Percentiles rank a stretch among this genome's conserved stretches.
Conservation (phyloP, 1,140 invertebrate genomes). For the Drosophila pseudoobscura region DNA sequence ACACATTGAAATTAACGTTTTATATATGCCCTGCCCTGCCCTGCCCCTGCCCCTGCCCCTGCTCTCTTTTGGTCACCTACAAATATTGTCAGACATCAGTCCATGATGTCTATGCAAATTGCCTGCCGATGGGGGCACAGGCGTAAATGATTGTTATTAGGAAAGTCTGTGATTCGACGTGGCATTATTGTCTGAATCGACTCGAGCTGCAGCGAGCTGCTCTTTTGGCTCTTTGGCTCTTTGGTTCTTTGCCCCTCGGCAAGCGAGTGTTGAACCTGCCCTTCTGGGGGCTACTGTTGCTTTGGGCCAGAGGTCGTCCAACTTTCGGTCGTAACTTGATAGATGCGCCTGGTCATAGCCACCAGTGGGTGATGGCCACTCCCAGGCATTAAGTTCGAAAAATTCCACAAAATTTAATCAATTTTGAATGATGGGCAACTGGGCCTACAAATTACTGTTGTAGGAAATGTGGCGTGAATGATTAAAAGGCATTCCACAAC, state of each 20-base stretch:
- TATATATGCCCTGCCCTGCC: constrained; percentile 20
- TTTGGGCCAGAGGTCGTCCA: constrained; percentile 30
- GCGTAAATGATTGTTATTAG: constrained; percentile 59
- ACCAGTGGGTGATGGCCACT: background rate
- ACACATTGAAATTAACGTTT: constrained; percentile 30
- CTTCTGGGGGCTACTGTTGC: too few relatives aligned
- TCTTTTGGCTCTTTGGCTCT: constrained; percentile 3
- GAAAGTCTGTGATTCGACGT: constrained; percentile 39
- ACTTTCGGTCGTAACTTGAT: constrained; percentile 33
- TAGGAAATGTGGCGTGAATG: constrained; percentile 56
- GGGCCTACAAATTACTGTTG: constrained; percentile 40
- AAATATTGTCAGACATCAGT: too few relatives aligned
- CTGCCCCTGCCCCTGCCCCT: constrained; percentile 2
- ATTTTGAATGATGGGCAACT: constrained; percentile 42
- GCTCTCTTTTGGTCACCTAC: background rate
- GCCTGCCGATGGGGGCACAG: constrained; percentile 26
- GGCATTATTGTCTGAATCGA: constrained; percentile 44
- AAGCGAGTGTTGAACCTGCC: constrained; percentile 37
- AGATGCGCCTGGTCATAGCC: constrained; percentile 10
- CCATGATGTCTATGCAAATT: constrained; percentile 43
- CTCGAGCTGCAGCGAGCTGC: background rate
- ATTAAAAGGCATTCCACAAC: constrained; percentile 29
- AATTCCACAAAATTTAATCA: constrained; percentile 44
- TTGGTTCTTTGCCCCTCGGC: constrained; percentile 24
- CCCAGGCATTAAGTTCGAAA: background rate